Evolutionary conservation across 2,888 invertebrate genomes (phyloP), one percentile per base, ranked within the genome.

Genomic region (Eudasyphora cyanicolor): DNA sequence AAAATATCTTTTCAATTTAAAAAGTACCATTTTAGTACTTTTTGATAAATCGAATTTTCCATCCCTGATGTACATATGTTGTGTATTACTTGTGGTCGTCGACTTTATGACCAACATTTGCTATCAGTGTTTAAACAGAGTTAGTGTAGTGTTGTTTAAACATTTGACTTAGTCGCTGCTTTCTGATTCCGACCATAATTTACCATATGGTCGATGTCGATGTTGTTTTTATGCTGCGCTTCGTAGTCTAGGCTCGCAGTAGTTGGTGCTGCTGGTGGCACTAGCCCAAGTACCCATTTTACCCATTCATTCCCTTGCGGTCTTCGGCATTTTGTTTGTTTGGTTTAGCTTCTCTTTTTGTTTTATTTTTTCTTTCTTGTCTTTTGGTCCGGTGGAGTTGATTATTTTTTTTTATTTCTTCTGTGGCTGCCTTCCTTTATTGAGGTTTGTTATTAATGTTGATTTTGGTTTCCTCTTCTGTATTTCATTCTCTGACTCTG

Each of bases 61-160:
- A n/a, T n/a, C n/a, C n/a, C n/a, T n/a, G n/a, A n/a, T n/a, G n/a
- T n/a, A n/a, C n/a, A 32, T 19, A 64, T 54, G 54, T 54, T 54
- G 54, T 24, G 12, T 24, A 1, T 4, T 54, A 24, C 45, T 67
- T 24, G 24, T 51, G 32, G 29, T 54, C 32, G 54, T 27, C 29
- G 35, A 35, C 35, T 57, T 35, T 54, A 51, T 51, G 51, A 51
- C 62, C 67, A 67, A 67, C 42, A 73, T 57, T 38, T 51, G 29
- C 32, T 71, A 51, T 71, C 51, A 54, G 8, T 73, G 38, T 71
- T 71, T 57, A 71, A 67, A 67, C 24, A 67, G 19, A n/a, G n/a
- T n/a, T n/a, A n/a, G n/a, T 29, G 70, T 17, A 29, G 49, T 19
- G 71, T 73, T 73, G 38, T 57, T 42, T 73, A 73, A 73, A 21